Evolutionary conservation across 2,113 vertebrate species (phyloP).

Genomic region (Pelodiscus sinensis): DNA sequence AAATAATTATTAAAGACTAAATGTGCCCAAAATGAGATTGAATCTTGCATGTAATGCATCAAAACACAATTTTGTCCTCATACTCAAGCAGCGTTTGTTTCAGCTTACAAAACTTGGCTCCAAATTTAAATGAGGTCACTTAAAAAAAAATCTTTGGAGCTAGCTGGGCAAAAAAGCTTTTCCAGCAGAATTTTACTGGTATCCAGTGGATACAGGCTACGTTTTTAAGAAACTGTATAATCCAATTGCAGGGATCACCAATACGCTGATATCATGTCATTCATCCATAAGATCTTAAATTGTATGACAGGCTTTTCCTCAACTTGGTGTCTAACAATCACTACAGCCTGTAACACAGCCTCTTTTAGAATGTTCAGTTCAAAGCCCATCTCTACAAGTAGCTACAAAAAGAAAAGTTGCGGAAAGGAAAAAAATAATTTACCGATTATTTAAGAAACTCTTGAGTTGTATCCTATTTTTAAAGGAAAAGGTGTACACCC

Average conservation of each 20-base stretch:
- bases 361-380: background rate
- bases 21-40: background rate
- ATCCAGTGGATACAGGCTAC: background rate
- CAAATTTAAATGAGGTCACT: background rate
- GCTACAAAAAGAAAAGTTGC: rapidly evolving
- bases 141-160: background rate
- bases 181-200: background rate
- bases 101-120: background rate
- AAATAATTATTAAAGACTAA: background rate
- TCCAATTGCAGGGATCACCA: background rate
- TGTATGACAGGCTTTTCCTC: background rate
- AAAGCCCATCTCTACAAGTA: background rate
- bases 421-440: background rate
- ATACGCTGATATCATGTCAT: background rate
- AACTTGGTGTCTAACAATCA: background rate
- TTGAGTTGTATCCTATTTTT: background rate
- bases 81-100: background rate
- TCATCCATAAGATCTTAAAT: background rate
- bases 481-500: background rate
- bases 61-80: background rate
- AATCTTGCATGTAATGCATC: background rate
- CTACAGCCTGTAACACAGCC: background rate
- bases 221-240: background rate
- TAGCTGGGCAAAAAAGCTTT: background rate
- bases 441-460: background rate